These are phyloP conservation scores for Podarcis siculus DNA, from an alignment of 2,797 vertebrate genomes.

Conservation along the genomic window DNA sequence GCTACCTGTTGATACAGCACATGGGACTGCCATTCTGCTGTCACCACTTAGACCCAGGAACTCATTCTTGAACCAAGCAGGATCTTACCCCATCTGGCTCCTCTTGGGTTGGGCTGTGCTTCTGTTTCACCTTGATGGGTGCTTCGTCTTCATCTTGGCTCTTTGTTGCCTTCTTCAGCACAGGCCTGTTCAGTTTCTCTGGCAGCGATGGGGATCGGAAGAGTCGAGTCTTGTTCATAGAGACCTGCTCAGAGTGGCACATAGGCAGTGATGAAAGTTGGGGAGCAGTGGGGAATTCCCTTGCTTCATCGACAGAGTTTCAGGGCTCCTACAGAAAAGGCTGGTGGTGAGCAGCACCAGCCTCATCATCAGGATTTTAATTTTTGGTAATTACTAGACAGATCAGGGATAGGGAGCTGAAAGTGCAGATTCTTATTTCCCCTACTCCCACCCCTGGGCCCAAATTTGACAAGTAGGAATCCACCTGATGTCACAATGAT, in stretches of 20 bases:
- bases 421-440: too few relatives aligned
- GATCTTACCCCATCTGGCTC: conserved; percentile 41
- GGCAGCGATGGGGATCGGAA: conserved; percentile 75
- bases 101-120: conserved; percentile 45
- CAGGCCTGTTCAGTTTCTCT: conserved; percentile 63
- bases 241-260: conserved; percentile 38
- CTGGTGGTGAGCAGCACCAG: not conserved
- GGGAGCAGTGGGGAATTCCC: not conserved
- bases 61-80: not conserved
- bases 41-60: not conserved
- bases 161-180: conserved; percentile 55
- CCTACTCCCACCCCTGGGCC: too few relatives aligned
- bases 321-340: too few relatives aligned
- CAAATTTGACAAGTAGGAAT: too few relatives aligned
- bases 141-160: conserved; percentile 45
- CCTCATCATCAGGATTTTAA: not conserved
- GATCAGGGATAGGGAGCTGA: not conserved
- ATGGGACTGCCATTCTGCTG: not conserved
- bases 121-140: conserved; percentile 57
- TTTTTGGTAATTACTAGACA: not conserved
- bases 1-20: not conserved
- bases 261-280: conserved; percentile 2
- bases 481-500: too few relatives aligned
- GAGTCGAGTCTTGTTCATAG: conserved; percentile 58
- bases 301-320: not conserved